Evolutionary conservation across 2,888 invertebrate genomes (phyloP).

Genomic region (Strigamia crassipes): DNA sequence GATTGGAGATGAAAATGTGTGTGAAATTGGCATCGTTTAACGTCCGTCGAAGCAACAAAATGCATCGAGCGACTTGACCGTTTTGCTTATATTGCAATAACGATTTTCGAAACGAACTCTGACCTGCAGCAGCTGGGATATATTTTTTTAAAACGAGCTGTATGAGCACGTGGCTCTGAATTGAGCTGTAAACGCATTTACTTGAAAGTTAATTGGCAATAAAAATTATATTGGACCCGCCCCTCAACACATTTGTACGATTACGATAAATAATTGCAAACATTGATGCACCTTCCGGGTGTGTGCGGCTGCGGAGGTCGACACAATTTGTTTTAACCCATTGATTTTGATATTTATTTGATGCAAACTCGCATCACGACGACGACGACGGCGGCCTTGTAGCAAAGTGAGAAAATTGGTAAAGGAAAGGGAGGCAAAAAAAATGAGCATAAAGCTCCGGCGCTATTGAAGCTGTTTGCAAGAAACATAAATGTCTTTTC

Average conservation of each 20-base stretch:
- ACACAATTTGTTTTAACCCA: background rate
- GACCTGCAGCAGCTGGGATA: conserved; percentile 7
- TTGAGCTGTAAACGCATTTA: conserved; percentile 38
- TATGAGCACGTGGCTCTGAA: conserved; percentile 1
- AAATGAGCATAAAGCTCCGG: background rate
- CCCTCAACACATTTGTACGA: conserved; percentile 23
- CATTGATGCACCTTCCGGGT: conserved; percentile 23
- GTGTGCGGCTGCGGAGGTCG: background rate
- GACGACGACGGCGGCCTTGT: background rate
- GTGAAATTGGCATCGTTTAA: background rate
- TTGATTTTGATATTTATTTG: conserved; percentile 25
- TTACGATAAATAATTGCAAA: conserved; percentile 32
- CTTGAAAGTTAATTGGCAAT: conserved; percentile 27
- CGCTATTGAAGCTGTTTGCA: conserved; percentile 13
- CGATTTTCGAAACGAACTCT: background rate
- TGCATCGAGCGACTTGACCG: background rate
- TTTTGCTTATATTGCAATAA: background rate
- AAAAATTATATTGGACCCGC: conserved; percentile 28
- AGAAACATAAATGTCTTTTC: conserved; percentile 3
- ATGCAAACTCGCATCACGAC: background rate
- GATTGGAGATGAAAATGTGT: background rate
- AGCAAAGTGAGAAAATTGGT: conserved; percentile 8
- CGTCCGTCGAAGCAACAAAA: background rate
- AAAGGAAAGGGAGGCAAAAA: conserved; percentile 1
- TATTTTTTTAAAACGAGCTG: background rate